Base-by-base conservation (phyloP, 1,140 invertebrate genomes). In the Spodoptera litura region DNA sequence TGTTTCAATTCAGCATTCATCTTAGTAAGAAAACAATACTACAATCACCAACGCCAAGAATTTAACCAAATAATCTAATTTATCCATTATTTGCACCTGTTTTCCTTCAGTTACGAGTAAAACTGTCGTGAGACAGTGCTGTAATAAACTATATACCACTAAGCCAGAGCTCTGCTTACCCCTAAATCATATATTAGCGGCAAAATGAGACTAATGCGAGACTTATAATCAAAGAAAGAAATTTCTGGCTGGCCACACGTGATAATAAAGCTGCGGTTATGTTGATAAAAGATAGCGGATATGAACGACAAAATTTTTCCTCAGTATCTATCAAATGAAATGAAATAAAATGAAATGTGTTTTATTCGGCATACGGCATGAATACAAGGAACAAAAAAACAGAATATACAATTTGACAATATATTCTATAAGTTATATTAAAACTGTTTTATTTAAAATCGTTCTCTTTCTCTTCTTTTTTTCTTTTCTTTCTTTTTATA, bases 151-250 rank as follows among this genome's bases (percentile, higher is more conserved):
- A 77, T 49, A 68, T 51, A 25, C 70, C 13, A 13, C 61, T 76
- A 66, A 76, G 62, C 74, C 62, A 58, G 73, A 64, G 52, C 62
- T 62, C 52, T 56, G 35, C 58, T 15, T 81, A 79, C 85, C 83
- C 87, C 85, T 92, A 91, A 93, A 94, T 94, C 92, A 92, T 92
- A 90, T 92, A 93, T 92, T 93, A 93, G 88, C 86, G 88, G 86
- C 82, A 90, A 90, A 92, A 89, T 91, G 89, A 91, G 87, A 87
- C 87, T 93, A 94, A 93, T 94, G 91, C 89, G 78, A 66, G 83
- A 85, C 88, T 90, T 91, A 89, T 93, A 94, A 94, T 94, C 89
- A 94, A 87, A 91, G 90, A 89, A 91, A 85, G 87, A 87, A 88
- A 90, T 89, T 85, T 89, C 86, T 90, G 78, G 82, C 20, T 70